phyloP scores from a whole-genome alignment of 1,140 invertebrate genomes.

The Heliconius congener region DNA sequence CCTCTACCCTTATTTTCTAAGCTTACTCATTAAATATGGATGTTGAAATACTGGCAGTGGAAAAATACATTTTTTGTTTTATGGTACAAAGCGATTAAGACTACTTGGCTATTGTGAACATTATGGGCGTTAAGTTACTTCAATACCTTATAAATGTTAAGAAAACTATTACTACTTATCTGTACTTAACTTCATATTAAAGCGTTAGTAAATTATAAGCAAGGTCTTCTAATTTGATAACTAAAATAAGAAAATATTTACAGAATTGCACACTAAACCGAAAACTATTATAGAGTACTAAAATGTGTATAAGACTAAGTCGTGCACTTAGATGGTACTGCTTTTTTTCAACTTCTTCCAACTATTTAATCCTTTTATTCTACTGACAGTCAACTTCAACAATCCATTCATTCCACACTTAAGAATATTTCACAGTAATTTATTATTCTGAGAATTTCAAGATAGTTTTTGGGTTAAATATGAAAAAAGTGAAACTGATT shows the following conservation, averaged over 20 bases:
- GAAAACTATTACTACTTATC: constrained; percentile 1
- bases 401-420: constrained; percentile 22
- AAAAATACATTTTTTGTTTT: constrained; percentile 77
- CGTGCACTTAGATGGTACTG: constrained; percentile 21
- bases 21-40: constrained; percentile 60
- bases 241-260: constrained; percentile 49
- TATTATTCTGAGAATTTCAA: background rate
- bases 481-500: background rate
- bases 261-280: constrained; percentile 58
- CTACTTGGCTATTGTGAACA: constrained; percentile 37
- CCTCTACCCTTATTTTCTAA: constrained; percentile 58
- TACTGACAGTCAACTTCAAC: constrained; percentile 38
- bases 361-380: constrained; percentile 26
- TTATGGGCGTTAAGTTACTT: constrained; percentile 29
- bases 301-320: constrained; percentile 25
- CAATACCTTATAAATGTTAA: constrained; percentile 11
- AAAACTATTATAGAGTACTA: constrained; percentile 25
- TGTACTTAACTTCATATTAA: constrained; percentile 37
- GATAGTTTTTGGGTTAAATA: background rate
- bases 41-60: constrained; percentile 82
- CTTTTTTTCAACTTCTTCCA: background rate
- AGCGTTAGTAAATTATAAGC: constrained; percentile 41
- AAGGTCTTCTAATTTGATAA: constrained; percentile 22
- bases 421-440: constrained; percentile 4
- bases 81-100: constrained; percentile 46